These are phyloP conservation scores for Silurus lanzhouensis DNA, from an alignment of 2,797 vertebrate genomes.

Conservation along the genomic window DNA sequence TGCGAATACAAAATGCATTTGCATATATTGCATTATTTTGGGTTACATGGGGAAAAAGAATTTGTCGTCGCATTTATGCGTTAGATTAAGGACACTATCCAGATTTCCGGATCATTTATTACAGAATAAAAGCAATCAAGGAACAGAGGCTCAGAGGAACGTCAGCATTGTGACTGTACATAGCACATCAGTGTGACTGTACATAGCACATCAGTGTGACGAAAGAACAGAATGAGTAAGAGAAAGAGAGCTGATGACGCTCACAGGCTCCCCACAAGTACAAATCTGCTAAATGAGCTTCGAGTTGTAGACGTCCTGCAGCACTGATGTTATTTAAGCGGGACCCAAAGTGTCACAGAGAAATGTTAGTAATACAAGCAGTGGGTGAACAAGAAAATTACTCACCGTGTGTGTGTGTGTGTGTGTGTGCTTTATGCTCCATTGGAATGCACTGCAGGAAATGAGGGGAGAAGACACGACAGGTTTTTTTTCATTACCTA, in stretches of 20 bases:
- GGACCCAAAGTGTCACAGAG: constrained; percentile 15
- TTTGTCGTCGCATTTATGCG: too few species aligned
- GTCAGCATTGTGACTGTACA: not conserved
- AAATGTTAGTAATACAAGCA: constrained; percentile 2
- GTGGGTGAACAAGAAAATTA: constrained; percentile 20
- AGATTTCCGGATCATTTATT: too few species aligned
- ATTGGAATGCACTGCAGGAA: constrained; percentile 11
- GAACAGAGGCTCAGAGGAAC: not conserved
- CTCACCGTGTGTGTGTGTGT: not conserved
- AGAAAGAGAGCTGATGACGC: not conserved
- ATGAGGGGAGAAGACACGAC: constrained; percentile 8
- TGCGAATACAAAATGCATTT: too few species aligned
- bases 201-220: not conserved
- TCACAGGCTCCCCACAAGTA: not conserved
- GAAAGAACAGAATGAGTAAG: not conserved
- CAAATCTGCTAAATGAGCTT: not conserved
- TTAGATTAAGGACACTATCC: too few species aligned
- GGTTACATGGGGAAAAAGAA: too few species aligned
- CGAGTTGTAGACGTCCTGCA: not conserved
- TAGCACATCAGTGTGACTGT: constrained; percentile 3
- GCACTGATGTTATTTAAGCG: not conserved
- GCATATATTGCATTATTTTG: too few species aligned
- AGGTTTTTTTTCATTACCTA: constrained; percentile 12
- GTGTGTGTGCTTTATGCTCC: constrained; percentile 25
- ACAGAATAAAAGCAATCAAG: too few species aligned